A percentile compares a stretch with the other conserved stretches of the same genome.
Evolutionary conservation across 1,140 invertebrate genomes (phyloP).

Genomic region (Drosophila seguyi): DNA sequence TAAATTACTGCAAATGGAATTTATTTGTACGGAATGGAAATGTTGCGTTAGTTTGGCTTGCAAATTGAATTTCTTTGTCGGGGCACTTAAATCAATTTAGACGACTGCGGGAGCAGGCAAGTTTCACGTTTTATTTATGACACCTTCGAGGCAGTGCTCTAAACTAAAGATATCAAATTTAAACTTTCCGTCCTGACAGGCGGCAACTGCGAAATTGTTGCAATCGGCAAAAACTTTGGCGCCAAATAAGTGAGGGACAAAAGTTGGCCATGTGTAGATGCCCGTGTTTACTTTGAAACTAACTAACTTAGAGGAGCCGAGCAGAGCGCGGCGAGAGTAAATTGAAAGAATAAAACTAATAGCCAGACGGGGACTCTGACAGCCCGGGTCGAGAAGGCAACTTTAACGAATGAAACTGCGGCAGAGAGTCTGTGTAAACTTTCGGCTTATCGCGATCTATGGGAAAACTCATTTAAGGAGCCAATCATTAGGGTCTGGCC

Average conservation of each 20-base stretch:
- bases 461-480: conserved; percentile 41
- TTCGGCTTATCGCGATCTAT: conserved; percentile 50
- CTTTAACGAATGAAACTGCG: conserved; percentile 41
- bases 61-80: conserved; percentile 68
- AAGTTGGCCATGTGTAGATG: conserved; percentile 47
- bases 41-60: conserved; percentile 35
- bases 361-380: conserved; percentile 30
- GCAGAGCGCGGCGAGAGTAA: conserved; percentile 29
- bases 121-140: conserved; percentile 53
- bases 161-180: conserved; percentile 73
- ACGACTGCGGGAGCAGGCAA: conserved; percentile 22
- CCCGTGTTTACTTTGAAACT: conserved; percentile 65
- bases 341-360: conserved; percentile 67
- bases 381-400: conserved; percentile 5
- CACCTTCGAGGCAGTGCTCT: conserved; percentile 31
- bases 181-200: conserved; percentile 37
- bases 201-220: conserved; percentile 46
- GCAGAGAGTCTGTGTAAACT: conserved; percentile 25
- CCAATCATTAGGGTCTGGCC: conserved; percentile 22
- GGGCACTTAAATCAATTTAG: conserved; percentile 62
- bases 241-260: conserved; percentile 64
- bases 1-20: conserved; percentile 69
- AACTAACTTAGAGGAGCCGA: conserved; percentile 37
- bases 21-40: conserved; percentile 50
- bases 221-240: conserved; percentile 70